Conservation (phyloP, 2,113 vertebrate genomes). For the Polyodon spathula region DNA sequence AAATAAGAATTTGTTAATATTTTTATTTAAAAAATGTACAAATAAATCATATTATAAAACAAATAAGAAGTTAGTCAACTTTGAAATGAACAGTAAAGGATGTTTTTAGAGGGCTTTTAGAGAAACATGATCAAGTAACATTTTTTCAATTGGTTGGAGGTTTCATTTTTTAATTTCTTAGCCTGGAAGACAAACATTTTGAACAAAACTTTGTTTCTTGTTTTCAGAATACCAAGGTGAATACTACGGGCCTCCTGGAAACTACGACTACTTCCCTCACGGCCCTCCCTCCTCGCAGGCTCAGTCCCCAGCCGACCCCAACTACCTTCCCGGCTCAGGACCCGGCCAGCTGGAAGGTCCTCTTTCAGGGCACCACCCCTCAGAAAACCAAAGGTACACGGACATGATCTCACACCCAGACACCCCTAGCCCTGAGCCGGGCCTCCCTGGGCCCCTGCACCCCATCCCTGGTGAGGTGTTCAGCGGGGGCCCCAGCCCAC, state of each 20-base stretch:
- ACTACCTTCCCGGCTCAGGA: conserved; percentile 82
- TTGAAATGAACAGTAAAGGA: too few relatives aligned
- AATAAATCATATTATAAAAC: too few relatives aligned
- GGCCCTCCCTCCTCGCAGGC: conserved; percentile 89
- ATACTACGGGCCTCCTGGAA: conserved; percentile 82
- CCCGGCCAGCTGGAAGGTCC: conserved; percentile 78
- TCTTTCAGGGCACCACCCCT: conserved; percentile 72
- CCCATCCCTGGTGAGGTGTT: conserved; percentile 82
- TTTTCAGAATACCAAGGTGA: conserved; percentile 87
- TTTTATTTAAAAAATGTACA: too few relatives aligned
- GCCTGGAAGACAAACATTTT: not conserved
- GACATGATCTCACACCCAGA: conserved; percentile 96
- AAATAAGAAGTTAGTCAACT: too few relatives aligned
- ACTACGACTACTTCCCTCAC: conserved; percentile 94
- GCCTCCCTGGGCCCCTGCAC: conserved; percentile 78
- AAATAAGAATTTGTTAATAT: too few relatives aligned
- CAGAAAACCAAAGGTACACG: conserved; percentile 95
- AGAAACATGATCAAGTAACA: too few relatives aligned
- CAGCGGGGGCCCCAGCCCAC: conserved; percentile 83
- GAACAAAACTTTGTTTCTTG: not conserved
- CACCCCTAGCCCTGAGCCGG: conserved; percentile 89
- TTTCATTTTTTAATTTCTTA: conserved; percentile 37
- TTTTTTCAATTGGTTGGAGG: conserved; percentile 24
- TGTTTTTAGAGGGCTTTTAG: too few relatives aligned
- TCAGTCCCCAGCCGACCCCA: conserved; percentile 85